Percentiles rank a stretch among this genome's conserved stretches.
These are phyloP conservation scores for Chironex yamaguchii DNA, from an alignment of 30 jellyfish, hydroid and myxozoan genomes.

Conservation along the genomic window DNA sequence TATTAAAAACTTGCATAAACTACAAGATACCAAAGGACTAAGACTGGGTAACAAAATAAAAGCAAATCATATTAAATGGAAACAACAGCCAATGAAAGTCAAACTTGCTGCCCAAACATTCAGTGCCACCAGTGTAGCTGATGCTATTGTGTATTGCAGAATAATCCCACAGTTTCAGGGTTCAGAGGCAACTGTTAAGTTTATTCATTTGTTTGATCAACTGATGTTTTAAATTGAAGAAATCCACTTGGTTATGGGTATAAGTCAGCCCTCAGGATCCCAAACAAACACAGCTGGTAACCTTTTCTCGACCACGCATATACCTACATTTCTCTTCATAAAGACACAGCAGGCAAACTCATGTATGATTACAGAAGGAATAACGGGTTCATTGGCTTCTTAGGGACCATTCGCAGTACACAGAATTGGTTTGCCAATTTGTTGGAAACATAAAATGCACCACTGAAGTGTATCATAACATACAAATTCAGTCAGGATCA, in stretches of 20 bases:
- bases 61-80: conserved; percentile 36
- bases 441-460: conserved; percentile 40
- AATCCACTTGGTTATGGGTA: conserved; percentile 77
- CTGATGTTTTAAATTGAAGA: conserved; percentile 76
- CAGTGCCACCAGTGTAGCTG: conserved; percentile 55
- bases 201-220: conserved; percentile 56
- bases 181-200: conserved; percentile 70
- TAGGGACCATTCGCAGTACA: conserved; percentile 44
- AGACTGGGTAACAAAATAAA: conserved; percentile 42
- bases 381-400: conserved; percentile 81
- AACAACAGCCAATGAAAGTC: conserved; percentile 61
- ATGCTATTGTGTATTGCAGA: conserved; percentile 26
- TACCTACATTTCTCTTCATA: conserved; percentile 16
- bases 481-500: conserved; percentile 75
- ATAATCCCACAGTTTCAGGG: conserved; percentile 59
- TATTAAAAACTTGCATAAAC: conserved; percentile 19
- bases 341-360: conserved; percentile 39
- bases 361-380: conserved; percentile 36
- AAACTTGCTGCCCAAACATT: conserved; percentile 67
- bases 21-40: conserved; percentile 48
- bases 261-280: conserved; percentile 67
- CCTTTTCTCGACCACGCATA: conserved; percentile 55
- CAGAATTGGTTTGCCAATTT: conserved; percentile 30
- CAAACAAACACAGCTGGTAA: conserved; percentile 36
- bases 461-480: conserved; percentile 46